Conservation (phyloP, 2,113 vertebrate species). For the Corydoras sp. region DNA sequence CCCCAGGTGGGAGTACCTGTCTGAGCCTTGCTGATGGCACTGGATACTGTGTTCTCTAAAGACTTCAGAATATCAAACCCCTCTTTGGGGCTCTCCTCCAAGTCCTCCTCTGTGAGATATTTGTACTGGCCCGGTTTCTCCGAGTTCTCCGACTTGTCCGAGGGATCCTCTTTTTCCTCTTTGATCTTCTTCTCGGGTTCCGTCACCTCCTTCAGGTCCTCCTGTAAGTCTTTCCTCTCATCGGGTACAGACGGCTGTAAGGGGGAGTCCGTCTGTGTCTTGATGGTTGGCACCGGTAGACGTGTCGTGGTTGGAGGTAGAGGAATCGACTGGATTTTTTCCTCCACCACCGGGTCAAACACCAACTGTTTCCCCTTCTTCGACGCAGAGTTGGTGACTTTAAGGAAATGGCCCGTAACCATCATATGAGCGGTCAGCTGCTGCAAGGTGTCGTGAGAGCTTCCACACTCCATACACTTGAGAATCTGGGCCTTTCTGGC, state of each 20-base stretch:
- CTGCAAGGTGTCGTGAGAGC: conserved; percentile 95
- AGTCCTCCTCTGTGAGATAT: conserved; percentile 92
- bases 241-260: conserved; percentile 62
- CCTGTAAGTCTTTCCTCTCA: conserved; percentile 72
- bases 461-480: conserved; percentile 99
- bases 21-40: conserved; percentile 97
- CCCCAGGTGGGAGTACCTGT: conserved; percentile 96
- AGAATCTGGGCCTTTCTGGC: conserved; percentile 97
- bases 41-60: conserved; percentile 92
- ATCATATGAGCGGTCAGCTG: conserved; percentile 99
- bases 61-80: conserved; percentile 95
- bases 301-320: conserved; percentile 90
- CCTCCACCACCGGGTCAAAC: conserved; percentile 86
- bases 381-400: conserved; percentile 95
- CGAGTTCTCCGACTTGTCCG: conserved; percentile 76
- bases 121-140: conserved; percentile 79
- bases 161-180: conserved; percentile 81
- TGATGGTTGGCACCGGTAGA: conserved; percentile 74
- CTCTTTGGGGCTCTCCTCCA: conserved; percentile 88
- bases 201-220: conserved; percentile 60
- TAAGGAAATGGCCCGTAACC: conserved; percentile 97
- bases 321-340: conserved; percentile 96
- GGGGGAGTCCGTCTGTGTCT: conserved; percentile 80
- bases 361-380: conserved; percentile 97
- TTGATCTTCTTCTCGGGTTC: conserved; percentile 83